Conservation (phyloP, 1,140 invertebrate species). For the Drosophila watanabei region DNA sequence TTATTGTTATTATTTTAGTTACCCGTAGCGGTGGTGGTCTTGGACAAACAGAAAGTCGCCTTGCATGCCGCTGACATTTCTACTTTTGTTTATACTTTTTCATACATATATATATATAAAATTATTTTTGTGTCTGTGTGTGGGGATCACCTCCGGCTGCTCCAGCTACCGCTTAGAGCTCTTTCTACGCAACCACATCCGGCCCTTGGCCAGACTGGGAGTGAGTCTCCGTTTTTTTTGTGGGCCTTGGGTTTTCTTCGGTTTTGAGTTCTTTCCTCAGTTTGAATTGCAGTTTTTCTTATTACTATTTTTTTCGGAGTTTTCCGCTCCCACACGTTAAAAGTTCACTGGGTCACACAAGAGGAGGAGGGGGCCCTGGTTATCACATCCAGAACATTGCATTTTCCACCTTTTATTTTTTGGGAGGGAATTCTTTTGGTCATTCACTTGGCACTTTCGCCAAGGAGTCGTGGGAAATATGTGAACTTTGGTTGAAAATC, state of each 20-base stretch:
- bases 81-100: neutral
- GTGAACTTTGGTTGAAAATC: neutral
- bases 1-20: slow-evolving; percentile 77
- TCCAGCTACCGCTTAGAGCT: neutral
- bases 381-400: slow-evolving; percentile 22
- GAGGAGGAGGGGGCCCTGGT: slow-evolving; percentile 1
- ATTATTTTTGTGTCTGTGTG: neutral
- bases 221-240: slow-evolving; percentile 15
- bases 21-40: slow-evolving; percentile 36
- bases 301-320: slow-evolving; percentile 7
- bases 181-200: slow-evolving; percentile 78
- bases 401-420: neutral
- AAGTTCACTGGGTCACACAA: slow-evolving; percentile 32
- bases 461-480: slow-evolving; percentile 21
- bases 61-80: slow-evolving; percentile 46
- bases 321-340: slow-evolving; percentile 23
- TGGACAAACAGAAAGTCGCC: slow-evolving; percentile 70
- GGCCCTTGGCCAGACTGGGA: slow-evolving; percentile 36
- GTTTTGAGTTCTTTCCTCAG: neutral
- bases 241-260: neutral
- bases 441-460: slow-evolving; percentile 24
- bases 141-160: slow-evolving; percentile 12
- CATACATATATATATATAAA: too few species aligned
- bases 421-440: neutral
- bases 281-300: slow-evolving; percentile 1